Evolutionary conservation across 1,140 invertebrate species (phyloP).

Genomic region (Heliothis virescens): DNA sequence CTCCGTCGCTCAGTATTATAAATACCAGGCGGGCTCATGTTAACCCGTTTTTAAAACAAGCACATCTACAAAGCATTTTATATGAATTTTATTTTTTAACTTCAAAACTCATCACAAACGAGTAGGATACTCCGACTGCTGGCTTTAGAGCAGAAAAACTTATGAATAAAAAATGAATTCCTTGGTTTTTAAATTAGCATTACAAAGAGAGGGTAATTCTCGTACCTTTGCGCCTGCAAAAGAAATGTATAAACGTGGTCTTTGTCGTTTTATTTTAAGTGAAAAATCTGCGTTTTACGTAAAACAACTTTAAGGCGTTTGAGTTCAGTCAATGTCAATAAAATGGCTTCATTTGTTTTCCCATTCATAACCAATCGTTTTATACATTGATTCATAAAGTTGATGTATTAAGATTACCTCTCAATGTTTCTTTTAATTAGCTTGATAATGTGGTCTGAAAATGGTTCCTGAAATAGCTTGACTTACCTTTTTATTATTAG

Average conservation of each 20-base stretch:
- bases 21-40: conserved; percentile 37
- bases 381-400: neutral
- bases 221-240: conserved; percentile 80
- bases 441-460: too few relatives aligned
- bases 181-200: conserved; percentile 86
- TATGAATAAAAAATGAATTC: conserved; percentile 86
- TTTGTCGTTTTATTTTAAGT: conserved; percentile 78
- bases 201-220: conserved; percentile 84
- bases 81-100: conserved; percentile 72
- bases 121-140: conserved; percentile 79
- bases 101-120: conserved; percentile 79
- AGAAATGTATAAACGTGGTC: conserved; percentile 80
- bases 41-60: conserved; percentile 47
- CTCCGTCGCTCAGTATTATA: conserved; percentile 35
- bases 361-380: neutral
- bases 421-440: too few relatives aligned
- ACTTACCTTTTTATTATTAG: too few relatives aligned
- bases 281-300: conserved; percentile 75
- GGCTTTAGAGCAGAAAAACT: conserved; percentile 83
- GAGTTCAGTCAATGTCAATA: conserved; percentile 16
- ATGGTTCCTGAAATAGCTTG: too few relatives aligned
- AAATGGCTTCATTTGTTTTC: neutral
- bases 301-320: conserved; percentile 43
- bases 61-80: conserved; percentile 61
- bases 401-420: neutral